A percentile compares a stretch with the other conserved stretches of the same genome.
phyloP scores from a whole-genome alignment of 2,888 invertebrate genomes.

The Athripsodes cinereus region DNA sequence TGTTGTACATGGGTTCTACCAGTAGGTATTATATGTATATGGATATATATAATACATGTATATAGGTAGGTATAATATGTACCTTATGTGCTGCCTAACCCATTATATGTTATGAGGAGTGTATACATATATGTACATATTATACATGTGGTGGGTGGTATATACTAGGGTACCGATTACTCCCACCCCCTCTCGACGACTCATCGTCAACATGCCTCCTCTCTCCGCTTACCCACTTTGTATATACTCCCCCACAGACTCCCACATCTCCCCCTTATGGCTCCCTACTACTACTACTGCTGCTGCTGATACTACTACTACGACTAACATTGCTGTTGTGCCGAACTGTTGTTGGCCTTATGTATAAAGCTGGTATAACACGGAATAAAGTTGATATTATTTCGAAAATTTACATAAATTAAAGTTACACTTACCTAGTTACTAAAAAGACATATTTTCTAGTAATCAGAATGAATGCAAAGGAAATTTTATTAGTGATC shows the following conservation, averaged over 20 bases:
- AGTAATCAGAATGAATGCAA: no score
- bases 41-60: no score
- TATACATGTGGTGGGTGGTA: constrained; percentile 13
- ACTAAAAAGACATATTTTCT: no score
- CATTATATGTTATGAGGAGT: constrained; percentile 19
- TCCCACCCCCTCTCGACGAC: constrained; percentile 26
- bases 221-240: no score
- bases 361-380: background rate
- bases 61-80: no score
- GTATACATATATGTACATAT: background rate
- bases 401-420: no score
- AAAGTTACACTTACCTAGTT: no score
- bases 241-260: constrained; percentile 29
- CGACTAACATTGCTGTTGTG: constrained; percentile 34
- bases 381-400: no score
- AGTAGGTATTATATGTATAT: no score
- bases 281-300: constrained; percentile 34
- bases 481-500: no score
- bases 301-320: no score
- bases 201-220: constrained; percentile 16
- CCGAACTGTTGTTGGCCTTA: constrained; percentile 37
- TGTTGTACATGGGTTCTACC: constrained; percentile 16
- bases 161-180: constrained; percentile 22
- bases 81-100: constrained; percentile 25
- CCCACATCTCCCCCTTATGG: constrained; percentile 34